phyloP scores from a whole-genome alignment of 2,888 invertebrate species.

The Isotomurus palustris region DNA sequence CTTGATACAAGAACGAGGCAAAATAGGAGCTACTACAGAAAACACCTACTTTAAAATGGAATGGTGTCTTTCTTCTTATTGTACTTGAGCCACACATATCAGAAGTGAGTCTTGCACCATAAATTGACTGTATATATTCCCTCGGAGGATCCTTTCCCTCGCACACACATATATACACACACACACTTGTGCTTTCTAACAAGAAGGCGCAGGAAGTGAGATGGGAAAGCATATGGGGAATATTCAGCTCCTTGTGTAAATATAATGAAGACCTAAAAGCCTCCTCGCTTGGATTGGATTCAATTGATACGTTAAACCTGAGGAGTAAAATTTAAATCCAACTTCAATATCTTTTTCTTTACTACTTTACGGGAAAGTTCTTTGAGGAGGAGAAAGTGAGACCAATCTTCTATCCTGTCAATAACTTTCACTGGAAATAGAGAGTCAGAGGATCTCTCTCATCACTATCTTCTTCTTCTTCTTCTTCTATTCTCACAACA shows the following conservation, averaged over 20 bases:
- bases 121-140: slow-evolving; percentile 34
- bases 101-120: slow-evolving; percentile 22
- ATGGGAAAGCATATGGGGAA: neutral
- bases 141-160: no score
- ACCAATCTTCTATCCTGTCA: neutral
- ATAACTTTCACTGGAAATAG: no score
- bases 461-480: no score
- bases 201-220: neutral
- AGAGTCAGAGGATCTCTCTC: no score
- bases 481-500: no score
- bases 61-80: slow-evolving; percentile 25
- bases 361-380: no score
- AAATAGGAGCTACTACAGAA: neutral
- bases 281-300: slow-evolving; percentile 41
- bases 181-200: no score
- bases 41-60: neutral
- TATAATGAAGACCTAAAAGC: slow-evolving; percentile 47
- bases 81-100: slow-evolving; percentile 23
- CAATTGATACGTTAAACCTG: slow-evolving; percentile 38
- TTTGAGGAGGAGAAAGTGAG: neutral
- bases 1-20: no score
- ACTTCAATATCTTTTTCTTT: neutral
- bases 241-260: slow-evolving; percentile 41
- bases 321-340: slow-evolving; percentile 5
- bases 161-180: neutral